Conservation (phyloP, 2,888 invertebrate species). For the Thyatira batis region DNA sequence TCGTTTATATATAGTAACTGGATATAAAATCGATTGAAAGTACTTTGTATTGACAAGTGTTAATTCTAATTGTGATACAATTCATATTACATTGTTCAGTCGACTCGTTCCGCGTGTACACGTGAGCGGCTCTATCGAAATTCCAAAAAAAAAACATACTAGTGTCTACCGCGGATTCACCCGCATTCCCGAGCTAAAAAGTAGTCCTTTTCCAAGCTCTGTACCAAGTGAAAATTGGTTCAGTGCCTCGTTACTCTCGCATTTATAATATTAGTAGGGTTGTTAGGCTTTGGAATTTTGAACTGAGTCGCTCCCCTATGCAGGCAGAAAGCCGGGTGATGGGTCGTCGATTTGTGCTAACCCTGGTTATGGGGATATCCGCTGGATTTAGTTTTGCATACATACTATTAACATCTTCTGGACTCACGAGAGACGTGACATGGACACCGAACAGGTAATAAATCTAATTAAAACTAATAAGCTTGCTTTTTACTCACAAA, state of each 20-base stretch:
- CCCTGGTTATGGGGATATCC: slow-evolving; percentile 87
- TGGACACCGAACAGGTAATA: slow-evolving; percentile 75
- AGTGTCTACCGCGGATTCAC: too few relatives aligned
- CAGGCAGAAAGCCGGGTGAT: slow-evolving; percentile 79
- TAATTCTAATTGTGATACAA: not conserved
- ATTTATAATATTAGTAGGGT: too few relatives aligned
- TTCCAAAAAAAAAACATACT: not conserved
- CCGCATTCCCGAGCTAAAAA: too few relatives aligned
- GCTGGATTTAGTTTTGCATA: slow-evolving; percentile 91
- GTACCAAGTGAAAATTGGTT: too few relatives aligned
- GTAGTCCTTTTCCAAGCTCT: too few relatives aligned
- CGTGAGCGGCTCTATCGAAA: not conserved
- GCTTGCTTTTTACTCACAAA: too few relatives aligned
- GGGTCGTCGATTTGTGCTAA: slow-evolving; percentile 87
- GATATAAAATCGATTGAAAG: not conserved
- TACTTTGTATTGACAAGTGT: not conserved
- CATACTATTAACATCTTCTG: slow-evolving; percentile 84
- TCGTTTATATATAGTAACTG: not conserved
- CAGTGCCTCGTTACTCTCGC: too few relatives aligned
- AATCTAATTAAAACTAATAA: too few relatives aligned
- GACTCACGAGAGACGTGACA: slow-evolving; percentile 72
- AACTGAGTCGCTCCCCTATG: slow-evolving; percentile 28
- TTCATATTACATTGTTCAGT: not conserved
- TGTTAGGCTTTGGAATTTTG: not conserved
- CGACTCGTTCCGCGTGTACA: not conserved